Evolutionary conservation across 92 coral and sea anemone genomes (phyloP).

Genomic region (Porites evermanni): DNA sequence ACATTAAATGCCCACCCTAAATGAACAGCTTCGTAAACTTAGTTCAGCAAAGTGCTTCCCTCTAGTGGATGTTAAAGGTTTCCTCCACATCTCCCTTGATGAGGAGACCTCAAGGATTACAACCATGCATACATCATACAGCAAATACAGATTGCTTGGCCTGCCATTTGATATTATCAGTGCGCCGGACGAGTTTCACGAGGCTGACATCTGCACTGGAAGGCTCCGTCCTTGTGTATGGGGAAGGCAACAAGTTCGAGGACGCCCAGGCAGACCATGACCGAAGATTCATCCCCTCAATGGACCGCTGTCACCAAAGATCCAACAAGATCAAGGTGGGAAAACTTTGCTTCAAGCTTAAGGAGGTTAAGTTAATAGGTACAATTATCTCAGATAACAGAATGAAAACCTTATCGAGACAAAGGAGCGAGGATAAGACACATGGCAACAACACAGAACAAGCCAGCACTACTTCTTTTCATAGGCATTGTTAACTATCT

Average conservation of each 20-base stretch:
- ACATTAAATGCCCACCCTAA: constrained; percentile 33
- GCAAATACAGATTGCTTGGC: constrained; percentile 45
- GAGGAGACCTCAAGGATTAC: constrained; percentile 61
- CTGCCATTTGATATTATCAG: constrained; percentile 65
- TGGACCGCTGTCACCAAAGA: constrained; percentile 59
- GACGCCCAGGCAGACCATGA: constrained; percentile 65
- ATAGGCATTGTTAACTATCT: constrained; percentile 61
- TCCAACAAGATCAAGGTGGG: constrained; percentile 52
- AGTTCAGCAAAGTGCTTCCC: constrained; percentile 32
- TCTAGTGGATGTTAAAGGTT: constrained; percentile 22
- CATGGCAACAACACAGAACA: constrained; percentile 59
- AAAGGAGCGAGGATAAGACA: constrained; percentile 52
- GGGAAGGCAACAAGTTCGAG: constrained; percentile 49
- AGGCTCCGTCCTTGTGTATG: constrained; percentile 41
- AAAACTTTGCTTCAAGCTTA: constrained; percentile 33
- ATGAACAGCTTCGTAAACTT: constrained; percentile 44
- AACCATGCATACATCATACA: constrained; percentile 59
- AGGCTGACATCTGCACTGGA: background rate
- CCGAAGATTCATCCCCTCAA: constrained; percentile 49
- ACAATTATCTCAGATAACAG: constrained; percentile 49
- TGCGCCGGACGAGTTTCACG: constrained; percentile 5
- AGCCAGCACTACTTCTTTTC: constrained; percentile 54
- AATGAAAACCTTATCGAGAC: constrained; percentile 59
- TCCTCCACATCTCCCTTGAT: constrained; percentile 53
- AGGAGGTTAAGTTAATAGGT: constrained; percentile 44